Evolutionary conservation across 2,888 invertebrate genomes (phyloP).

Genomic region (Teleogryllus oceanicus): DNA sequence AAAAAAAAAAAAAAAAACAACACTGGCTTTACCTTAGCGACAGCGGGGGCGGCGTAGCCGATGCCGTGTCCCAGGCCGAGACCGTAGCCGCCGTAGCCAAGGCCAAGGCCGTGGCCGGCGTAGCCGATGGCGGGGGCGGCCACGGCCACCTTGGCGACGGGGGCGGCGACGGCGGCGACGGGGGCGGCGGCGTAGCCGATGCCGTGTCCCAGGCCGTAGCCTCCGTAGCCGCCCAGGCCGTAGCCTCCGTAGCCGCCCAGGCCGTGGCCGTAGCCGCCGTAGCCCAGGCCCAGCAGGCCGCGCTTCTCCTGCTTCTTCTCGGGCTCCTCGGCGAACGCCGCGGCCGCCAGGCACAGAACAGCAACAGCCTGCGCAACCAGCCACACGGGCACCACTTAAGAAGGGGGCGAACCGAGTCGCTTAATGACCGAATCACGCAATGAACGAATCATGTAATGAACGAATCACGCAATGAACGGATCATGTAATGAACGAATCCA

Average conservation of each 20-base stretch:
- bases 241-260: too few relatives aligned
- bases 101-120: background rate
- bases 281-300: too few relatives aligned
- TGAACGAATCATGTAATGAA: too few relatives aligned
- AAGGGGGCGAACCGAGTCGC: background rate
- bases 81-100: background rate
- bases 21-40: background rate
- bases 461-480: too few relatives aligned
- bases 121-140: constrained; percentile 20
- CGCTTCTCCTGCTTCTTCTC: constrained; percentile 23
- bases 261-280: too few relatives aligned
- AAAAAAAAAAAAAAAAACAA: too few relatives aligned
- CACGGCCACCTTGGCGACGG: background rate
- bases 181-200: background rate
- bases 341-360: constrained; percentile 22
- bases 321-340: background rate
- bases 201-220: constrained; percentile 11
- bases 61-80: background rate
- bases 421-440: background rate
- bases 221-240: constrained; percentile 7
- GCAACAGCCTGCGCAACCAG: background rate
- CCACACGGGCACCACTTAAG: background rate
- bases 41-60: constrained; percentile 21
- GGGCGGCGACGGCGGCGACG: background rate
- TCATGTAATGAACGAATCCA: too few relatives aligned